Conservation (phyloP, 1,140 invertebrate genomes). For the Helicoverpa zea region DNA sequence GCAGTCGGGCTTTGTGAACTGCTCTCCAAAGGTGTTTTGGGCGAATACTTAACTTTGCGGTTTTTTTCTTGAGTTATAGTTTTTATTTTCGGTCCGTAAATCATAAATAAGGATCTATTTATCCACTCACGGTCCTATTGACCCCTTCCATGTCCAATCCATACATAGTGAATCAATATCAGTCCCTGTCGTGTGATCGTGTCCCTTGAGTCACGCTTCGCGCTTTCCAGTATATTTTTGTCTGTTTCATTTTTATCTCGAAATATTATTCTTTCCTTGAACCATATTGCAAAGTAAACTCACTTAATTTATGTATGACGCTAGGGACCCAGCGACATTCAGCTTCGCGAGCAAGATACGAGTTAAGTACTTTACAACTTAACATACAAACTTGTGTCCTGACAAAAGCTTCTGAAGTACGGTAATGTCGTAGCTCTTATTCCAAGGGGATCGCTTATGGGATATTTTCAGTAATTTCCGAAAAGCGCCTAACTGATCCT, state of each 20-base stretch:
- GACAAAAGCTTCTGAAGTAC: constrained; percentile 25
- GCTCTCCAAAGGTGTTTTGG: not conserved
- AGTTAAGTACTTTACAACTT: constrained; percentile 39
- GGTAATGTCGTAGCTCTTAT: constrained; percentile 46
- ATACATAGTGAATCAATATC: constrained; percentile 66
- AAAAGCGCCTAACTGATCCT: constrained; percentile 45
- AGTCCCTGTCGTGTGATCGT: constrained; percentile 57
- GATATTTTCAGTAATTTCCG: constrained; percentile 43
- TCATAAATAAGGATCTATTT: constrained; percentile 4
- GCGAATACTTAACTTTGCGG: not conserved
- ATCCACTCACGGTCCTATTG: constrained; percentile 21
- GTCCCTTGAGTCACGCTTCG: constrained; percentile 69
- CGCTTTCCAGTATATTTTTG: constrained; percentile 41
- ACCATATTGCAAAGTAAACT: constrained; percentile 46
- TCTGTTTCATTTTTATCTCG: constrained; percentile 42
- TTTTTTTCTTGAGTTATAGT: not conserved
- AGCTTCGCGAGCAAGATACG: constrained; percentile 40
- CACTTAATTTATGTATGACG: constrained; percentile 46
- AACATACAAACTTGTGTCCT: constrained; percentile 40
- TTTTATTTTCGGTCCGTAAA: not conserved
- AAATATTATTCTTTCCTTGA: constrained; percentile 51
- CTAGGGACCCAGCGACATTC: constrained; percentile 29
- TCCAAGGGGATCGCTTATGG: constrained; percentile 23
- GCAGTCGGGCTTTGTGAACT: constrained; percentile 10
- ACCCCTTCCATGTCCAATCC: constrained; percentile 6